phyloP scores from a whole-genome alignment of 1,140 invertebrate species.

The Odontomachus brunneus region DNA sequence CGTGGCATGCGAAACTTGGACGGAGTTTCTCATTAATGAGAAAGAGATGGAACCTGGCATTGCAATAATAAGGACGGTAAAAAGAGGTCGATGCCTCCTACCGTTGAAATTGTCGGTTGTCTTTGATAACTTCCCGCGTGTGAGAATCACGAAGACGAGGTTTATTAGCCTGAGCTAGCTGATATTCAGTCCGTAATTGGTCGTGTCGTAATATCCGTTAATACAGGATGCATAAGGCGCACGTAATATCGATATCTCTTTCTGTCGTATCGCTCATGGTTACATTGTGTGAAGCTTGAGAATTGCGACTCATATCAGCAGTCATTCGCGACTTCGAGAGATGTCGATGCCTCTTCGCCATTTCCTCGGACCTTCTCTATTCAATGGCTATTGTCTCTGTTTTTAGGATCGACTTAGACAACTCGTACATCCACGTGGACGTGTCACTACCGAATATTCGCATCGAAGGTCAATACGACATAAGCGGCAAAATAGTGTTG shows the following conservation, averaged over 20 bases:
- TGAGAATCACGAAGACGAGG: conserved; percentile 22
- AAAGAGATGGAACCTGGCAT: not conserved
- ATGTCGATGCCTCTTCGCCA: not conserved
- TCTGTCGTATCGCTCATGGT: too few species aligned
- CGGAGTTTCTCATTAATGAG: not conserved
- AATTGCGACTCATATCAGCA: too few species aligned
- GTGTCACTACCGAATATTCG: conserved; percentile 86
- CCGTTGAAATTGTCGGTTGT: conserved; percentile 25
- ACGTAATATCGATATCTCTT: not conserved
- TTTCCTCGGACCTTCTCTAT: not conserved
- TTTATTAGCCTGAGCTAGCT: not conserved
- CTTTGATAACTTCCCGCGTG: conserved; percentile 18
- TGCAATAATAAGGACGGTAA: not conserved
- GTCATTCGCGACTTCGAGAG: not conserved
- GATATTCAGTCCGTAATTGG: not conserved
- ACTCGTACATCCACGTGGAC: conserved; percentile 84
- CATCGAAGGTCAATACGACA: conserved; percentile 87
- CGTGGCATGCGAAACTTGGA: not conserved
- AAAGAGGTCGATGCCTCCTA: not conserved
- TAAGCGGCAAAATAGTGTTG: conserved; percentile 87
- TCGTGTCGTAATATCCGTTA: not conserved
- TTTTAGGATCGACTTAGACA: conserved; percentile 84
- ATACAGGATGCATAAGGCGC: not conserved
- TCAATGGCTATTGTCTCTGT: conserved; percentile 23
- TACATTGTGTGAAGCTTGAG: not conserved